A percentile compares a stretch with the other conserved stretches of the same genome.
These are phyloP conservation scores for Keiferia lycopersicella DNA, from an alignment of 2,888 invertebrate genomes.

Conservation along the genomic window DNA sequence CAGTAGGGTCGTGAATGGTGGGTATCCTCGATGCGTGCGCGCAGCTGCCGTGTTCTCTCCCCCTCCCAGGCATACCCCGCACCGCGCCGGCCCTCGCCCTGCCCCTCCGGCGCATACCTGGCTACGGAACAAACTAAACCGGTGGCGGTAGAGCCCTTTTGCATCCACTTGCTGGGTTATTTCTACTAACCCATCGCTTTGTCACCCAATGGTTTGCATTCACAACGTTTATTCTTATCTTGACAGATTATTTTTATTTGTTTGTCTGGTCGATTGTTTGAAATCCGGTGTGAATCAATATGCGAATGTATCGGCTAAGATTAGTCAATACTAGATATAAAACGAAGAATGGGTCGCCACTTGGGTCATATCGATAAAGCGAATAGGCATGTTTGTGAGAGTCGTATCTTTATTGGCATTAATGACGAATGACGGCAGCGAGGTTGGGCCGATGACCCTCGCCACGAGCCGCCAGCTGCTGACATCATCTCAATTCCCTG, in stretches of 20 bases:
- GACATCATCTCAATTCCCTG: conserved; percentile 37
- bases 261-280: background rate
- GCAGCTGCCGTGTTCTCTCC: conserved; percentile 48
- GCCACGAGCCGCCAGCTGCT: conserved; percentile 31
- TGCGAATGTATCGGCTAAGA: background rate
- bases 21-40: conserved; percentile 43
- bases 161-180: conserved; percentile 21
- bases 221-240: conserved; percentile 3
- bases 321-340: background rate
- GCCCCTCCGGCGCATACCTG: conserved; percentile 26
- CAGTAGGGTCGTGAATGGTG: background rate
- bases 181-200: conserved; percentile 16
- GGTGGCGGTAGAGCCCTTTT: conserved; percentile 17
- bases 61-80: conserved; percentile 27
- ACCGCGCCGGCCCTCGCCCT: conserved; percentile 29
- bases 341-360: background rate
- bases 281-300: background rate
- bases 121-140: conserved; percentile 14
- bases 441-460: conserved; percentile 47
- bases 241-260: background rate
- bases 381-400: conserved; percentile 27
- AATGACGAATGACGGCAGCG: conserved; percentile 35
- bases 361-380: conserved; percentile 23
- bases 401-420: conserved; percentile 38
- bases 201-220: background rate